Evolutionary conservation across 2,888 invertebrate species (phyloP).

Genomic region (Eupeodes luniger): DNA sequence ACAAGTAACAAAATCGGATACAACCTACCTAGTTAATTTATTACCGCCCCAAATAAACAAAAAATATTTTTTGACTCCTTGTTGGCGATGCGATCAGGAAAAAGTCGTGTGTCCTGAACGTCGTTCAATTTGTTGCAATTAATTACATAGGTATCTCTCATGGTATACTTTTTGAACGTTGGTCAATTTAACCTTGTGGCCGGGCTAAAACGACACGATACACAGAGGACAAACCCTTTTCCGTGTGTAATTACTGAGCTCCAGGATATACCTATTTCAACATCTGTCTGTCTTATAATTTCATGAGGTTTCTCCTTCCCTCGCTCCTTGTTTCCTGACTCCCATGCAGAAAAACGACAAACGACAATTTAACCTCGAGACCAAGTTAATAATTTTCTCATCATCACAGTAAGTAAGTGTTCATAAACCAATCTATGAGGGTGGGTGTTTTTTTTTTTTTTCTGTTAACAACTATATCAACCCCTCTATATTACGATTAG

Average conservation of each 20-base stretch:
- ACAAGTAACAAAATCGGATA: constrained; percentile 40
- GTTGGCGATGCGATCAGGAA: constrained; percentile 36
- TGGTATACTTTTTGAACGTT: constrained; percentile 51
- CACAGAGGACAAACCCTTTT: constrained; percentile 57
- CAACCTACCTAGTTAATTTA: constrained; percentile 58
- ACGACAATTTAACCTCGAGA: constrained; percentile 41
- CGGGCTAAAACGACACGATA: constrained; percentile 19
- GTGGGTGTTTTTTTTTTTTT: constrained; percentile 32
- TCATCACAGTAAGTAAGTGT: constrained; percentile 47
- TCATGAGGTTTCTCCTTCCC: neutral
- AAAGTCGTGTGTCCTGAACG: constrained; percentile 82
- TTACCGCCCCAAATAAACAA: constrained; percentile 71
- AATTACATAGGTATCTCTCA: constrained; percentile 80
- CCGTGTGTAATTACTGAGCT: constrained; percentile 18
- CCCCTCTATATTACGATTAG: constrained; percentile 48
- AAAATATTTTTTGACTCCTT: neutral
- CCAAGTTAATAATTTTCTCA: constrained; percentile 71
- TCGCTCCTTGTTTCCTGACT: neutral
- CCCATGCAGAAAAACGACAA: neutral
- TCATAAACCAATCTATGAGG: neutral
- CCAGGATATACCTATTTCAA: constrained; percentile 29
- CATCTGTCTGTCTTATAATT: constrained; percentile 66
- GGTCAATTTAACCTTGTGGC: constrained; percentile 70
- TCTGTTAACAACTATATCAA: neutral
- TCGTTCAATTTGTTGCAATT: constrained; percentile 84